Evolutionary conservation across 2,888 invertebrate species (phyloP).

Genomic region (Dynastes tityus): DNA sequence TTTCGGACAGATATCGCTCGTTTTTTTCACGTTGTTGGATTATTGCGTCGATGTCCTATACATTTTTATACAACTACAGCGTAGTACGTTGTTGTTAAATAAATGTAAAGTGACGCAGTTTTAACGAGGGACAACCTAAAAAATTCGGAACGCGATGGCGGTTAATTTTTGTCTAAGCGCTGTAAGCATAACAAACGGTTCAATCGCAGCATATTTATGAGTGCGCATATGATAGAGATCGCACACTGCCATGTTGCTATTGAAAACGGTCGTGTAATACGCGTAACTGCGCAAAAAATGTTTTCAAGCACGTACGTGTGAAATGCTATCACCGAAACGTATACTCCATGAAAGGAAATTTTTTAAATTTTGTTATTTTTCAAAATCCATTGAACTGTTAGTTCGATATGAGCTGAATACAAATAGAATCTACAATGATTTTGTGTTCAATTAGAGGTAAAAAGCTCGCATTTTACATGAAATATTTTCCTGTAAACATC

Average conservation of each 20-base stretch:
- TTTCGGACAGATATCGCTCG: not conserved
- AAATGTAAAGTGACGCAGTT: conserved; percentile 1
- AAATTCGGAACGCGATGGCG: not conserved
- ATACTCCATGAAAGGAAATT: no score
- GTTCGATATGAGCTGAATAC: no score
- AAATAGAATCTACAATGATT: no score
- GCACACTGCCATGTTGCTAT: not conserved
- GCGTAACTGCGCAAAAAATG: conserved; percentile 4
- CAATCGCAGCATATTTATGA: conserved; percentile 4
- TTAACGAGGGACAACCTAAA: conserved; percentile 5
- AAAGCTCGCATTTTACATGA: no score
- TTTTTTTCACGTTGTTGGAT: not conserved
- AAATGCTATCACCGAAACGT: no score
- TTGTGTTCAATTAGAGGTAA: no score
- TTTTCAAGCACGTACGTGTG: no score
- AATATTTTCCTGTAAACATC: no score
- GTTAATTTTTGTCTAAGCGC: not conserved
- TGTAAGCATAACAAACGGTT: not conserved
- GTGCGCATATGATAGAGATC: not conserved
- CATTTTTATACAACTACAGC: not conserved
- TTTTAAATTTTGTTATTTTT: no score
- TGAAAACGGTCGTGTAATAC: not conserved
- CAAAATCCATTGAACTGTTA: no score
- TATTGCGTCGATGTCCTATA: not conserved
- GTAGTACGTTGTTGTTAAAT: not conserved